phyloP scores from a whole-genome alignment of 2,888 invertebrate genomes.

The Aphodius granarius region DNA sequence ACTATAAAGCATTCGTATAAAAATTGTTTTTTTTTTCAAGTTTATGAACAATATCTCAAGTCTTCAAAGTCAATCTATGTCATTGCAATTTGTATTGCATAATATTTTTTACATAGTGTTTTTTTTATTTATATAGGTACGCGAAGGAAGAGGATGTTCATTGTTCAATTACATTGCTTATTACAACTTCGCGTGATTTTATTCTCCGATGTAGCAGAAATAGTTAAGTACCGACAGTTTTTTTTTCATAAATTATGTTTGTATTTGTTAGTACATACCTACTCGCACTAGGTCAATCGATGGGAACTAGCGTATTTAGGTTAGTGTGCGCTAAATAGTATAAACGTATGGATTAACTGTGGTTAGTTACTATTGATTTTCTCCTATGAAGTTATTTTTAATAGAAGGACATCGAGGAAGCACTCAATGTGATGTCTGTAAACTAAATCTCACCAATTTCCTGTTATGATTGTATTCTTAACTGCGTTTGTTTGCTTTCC shows the following conservation, averaged over 20 bases:
- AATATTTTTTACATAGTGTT: background rate
- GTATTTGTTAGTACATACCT: background rate
- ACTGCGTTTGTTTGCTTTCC: background rate
- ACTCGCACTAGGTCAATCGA: background rate
- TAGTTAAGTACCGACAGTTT: background rate
- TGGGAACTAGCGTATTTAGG: background rate
- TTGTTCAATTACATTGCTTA: background rate
- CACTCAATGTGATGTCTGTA: background rate
- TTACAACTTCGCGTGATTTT: background rate
- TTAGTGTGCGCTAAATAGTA: conserved; percentile 2
- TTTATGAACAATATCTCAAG: too few species aligned
- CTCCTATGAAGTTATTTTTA: background rate
- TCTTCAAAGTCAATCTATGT: background rate
- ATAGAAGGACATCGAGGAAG: conserved; percentile 9
- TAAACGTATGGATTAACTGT: conserved; percentile 9
- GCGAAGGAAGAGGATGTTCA: background rate
- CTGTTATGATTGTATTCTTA: background rate
- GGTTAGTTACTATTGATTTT: conserved; percentile 19
- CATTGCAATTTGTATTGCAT: background rate
- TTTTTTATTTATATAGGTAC: background rate
- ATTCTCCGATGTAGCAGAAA: background rate
- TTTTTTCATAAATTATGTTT: background rate
- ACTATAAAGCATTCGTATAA: too few species aligned
- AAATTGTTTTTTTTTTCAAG: too few species aligned
- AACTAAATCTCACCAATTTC: background rate